phyloP scores from a whole-genome alignment of 1,140 invertebrate genomes.

The Drosophila sturtevanti region DNA sequence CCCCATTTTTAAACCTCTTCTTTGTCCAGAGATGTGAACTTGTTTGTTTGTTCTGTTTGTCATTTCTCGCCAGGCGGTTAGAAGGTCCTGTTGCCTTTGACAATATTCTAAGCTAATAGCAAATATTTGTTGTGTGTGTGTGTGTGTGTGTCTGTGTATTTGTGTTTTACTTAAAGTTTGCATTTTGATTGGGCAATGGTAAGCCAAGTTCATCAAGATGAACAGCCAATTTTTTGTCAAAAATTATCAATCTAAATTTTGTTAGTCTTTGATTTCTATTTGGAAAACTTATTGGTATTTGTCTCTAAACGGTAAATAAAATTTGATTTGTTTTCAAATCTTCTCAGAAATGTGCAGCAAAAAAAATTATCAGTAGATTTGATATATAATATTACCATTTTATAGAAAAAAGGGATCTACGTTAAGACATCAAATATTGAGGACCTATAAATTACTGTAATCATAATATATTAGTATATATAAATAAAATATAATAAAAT shows the following conservation, averaged over 20 bases:
- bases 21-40: constrained; percentile 25
- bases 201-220: neutral
- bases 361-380: neutral
- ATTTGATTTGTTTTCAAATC: neutral
- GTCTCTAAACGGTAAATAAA: neutral
- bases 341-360: no score
- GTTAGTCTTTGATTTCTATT: neutral
- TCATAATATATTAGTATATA: no score
- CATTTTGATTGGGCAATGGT: constrained; percentile 38
- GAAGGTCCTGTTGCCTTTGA: constrained; percentile 25
- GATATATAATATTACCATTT: no score
- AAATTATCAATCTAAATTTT: neutral
- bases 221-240: neutral
- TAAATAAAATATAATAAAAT: no score
- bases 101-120: constrained; percentile 25
- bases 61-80: constrained; percentile 48
- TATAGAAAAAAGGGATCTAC: no score
- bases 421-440: no score
- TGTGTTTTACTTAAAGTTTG: constrained; percentile 38
- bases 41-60: constrained; percentile 39
- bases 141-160: neutral
- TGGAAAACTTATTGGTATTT: neutral
- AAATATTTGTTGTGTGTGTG: neutral
- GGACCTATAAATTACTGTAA: no score
- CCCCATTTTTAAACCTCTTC: constrained; percentile 39